A percentile compares a stretch with the other conserved stretches of the same genome.
Conservation (phyloP, 2,888 invertebrate species). For the Sminthurides aquaticus region DNA sequence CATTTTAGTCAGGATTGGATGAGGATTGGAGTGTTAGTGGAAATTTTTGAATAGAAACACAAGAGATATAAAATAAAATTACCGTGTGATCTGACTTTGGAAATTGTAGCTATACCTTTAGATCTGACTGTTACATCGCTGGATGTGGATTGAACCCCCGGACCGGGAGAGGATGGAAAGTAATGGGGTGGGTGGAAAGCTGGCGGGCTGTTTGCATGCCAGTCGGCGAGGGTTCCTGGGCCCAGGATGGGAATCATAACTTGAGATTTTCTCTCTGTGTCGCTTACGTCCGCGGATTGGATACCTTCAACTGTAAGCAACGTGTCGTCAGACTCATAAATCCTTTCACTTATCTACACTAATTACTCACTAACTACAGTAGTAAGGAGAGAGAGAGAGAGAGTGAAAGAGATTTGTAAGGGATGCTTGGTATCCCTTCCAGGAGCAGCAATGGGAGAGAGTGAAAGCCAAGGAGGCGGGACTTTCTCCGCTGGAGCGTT, state of each 20-base stretch:
- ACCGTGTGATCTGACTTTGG: constrained; percentile 40
- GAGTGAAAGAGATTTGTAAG: too few relatives aligned
- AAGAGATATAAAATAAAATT: constrained; percentile 14
- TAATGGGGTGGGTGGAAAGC: constrained; percentile 34
- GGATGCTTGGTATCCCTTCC: too few relatives aligned
- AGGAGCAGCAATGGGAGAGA: too few relatives aligned
- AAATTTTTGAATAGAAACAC: neutral
- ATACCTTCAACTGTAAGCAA: constrained; percentile 57
- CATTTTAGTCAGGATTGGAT: too few relatives aligned
- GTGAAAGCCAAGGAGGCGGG: too few relatives aligned
- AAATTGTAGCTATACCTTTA: constrained; percentile 40
- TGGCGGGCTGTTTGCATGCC: constrained; percentile 27
- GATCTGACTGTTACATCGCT: neutral
- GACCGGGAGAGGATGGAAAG: constrained; percentile 13
- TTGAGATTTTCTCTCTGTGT: constrained; percentile 54
- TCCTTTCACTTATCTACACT: too few relatives aligned
- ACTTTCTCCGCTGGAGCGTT: too few relatives aligned
- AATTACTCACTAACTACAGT: too few relatives aligned
- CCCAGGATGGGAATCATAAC: constrained; percentile 55
- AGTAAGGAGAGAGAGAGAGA: too few relatives aligned
- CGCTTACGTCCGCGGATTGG: constrained; percentile 55
- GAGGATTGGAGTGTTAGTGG: neutral
- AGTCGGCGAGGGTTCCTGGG: constrained; percentile 45
- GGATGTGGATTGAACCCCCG: constrained; percentile 22
- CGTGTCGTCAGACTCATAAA: neutral